A percentile compares a stretch with the other conserved stretches of the same genome.
These are phyloP conservation scores for Micrastur ruficollis DNA, from an alignment of 2,797 vertebrate genomes.

Conservation along the genomic window DNA sequence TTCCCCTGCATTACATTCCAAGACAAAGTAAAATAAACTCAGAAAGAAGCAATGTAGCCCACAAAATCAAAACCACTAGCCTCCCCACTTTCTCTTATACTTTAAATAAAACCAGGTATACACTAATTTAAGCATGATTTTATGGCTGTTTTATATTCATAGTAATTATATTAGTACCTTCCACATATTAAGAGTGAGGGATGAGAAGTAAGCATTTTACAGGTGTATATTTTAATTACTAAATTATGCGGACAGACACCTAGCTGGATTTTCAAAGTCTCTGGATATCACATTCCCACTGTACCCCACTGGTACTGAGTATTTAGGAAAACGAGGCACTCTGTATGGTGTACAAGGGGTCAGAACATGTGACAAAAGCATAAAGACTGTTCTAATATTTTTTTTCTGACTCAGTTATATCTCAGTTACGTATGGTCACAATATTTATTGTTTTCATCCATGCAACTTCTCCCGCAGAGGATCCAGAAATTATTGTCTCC, in stretches of 20 bases:
- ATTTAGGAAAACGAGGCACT: neutral
- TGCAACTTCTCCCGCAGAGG: neutral
- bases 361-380: neutral
- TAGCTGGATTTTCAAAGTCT: neutral
- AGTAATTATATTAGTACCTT: neutral
- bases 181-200: neutral
- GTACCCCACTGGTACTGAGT: neutral
- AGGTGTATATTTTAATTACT: neutral
- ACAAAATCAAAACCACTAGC: neutral
- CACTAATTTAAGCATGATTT: neutral
- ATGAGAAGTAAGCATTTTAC: neutral
- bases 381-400: neutral
- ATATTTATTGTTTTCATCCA: neutral
- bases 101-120: neutral
- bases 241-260: neutral
- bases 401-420: neutral
- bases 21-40: neutral
- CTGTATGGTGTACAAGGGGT: neutral
- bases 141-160: neutral
- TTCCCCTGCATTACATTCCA: neutral
- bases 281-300: neutral
- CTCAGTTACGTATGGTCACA: neutral
- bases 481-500: neutral
- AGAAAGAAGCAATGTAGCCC: neutral
- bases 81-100: neutral